phyloP scores from a whole-genome alignment of 2,888 invertebrate genomes.

The Pachycephus smyrnensis region DNA sequence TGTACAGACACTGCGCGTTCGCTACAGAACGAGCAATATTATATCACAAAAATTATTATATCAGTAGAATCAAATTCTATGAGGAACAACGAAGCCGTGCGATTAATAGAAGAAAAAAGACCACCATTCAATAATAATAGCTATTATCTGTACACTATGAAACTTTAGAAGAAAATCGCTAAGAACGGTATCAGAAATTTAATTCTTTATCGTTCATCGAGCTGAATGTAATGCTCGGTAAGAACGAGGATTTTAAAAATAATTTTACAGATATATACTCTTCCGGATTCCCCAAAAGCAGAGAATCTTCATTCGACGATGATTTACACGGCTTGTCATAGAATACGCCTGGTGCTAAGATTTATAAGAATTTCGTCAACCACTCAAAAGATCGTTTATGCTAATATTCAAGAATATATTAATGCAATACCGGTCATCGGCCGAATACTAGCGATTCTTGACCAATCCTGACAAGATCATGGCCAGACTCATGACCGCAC shows the following conservation, averaged over 20 bases:
- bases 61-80: background rate
- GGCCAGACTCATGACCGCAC: constrained; percentile 43
- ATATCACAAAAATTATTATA: background rate
- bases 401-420: constrained; percentile 24
- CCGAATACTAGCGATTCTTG: constrained; percentile 45
- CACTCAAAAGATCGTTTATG: background rate
- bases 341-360: background rate
- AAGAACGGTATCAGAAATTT: background rate
- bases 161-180: background rate
- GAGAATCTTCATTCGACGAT: background rate
- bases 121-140: background rate
- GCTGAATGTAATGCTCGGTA: background rate
- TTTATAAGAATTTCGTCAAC: background rate
- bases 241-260: background rate
- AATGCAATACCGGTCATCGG: constrained; percentile 56
- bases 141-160: background rate
- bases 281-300: background rate
- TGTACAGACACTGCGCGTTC: background rate
- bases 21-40: background rate
- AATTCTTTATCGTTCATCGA: background rate
- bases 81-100: background rate
- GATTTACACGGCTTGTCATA: background rate
- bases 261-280: background rate
- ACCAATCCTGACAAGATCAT: constrained; percentile 55
- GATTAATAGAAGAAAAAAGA: background rate